These are phyloP conservation scores for Aphelinus atriplicis DNA, from an alignment of 1,140 invertebrate species.

Conservation along the genomic window DNA sequence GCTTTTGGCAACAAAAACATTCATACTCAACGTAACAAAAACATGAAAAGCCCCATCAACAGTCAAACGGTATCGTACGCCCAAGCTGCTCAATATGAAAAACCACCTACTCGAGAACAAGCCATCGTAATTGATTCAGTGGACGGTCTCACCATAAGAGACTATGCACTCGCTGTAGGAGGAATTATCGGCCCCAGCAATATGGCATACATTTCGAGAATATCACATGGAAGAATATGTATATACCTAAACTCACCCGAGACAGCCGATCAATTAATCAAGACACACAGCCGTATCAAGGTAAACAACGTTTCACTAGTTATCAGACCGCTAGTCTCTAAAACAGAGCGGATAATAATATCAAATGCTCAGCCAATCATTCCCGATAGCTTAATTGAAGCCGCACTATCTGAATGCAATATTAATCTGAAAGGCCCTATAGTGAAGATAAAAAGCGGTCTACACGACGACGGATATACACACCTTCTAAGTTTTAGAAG, in stretches of 20 bases:
- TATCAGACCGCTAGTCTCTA: not conserved
- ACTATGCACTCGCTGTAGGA: constrained; percentile 1
- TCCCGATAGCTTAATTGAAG: not conserved
- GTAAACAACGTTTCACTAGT: not conserved
- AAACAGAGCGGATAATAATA: not conserved
- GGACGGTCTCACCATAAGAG: not conserved
- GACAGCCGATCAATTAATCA: not conserved
- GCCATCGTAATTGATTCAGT: not conserved
- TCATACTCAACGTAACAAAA: too few relatives aligned
- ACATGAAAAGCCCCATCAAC: too few relatives aligned
- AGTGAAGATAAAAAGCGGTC: not conserved
- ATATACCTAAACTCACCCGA: not conserved
- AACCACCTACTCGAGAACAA: not conserved
- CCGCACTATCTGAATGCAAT: not conserved
- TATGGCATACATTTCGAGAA: not conserved
- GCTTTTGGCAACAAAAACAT: too few relatives aligned
- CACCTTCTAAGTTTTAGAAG: not conserved
- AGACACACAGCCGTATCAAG: not conserved
- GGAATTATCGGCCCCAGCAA: not conserved
- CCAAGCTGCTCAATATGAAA: not conserved
- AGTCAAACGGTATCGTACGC: too few relatives aligned
- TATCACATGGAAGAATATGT: not conserved
- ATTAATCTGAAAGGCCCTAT: not conserved
- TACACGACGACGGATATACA: not conserved
- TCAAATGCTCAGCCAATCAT: not conserved